These are phyloP conservation scores for Bugula neritina DNA, from an alignment of 2,888 invertebrate species.

Conservation along the genomic window DNA sequence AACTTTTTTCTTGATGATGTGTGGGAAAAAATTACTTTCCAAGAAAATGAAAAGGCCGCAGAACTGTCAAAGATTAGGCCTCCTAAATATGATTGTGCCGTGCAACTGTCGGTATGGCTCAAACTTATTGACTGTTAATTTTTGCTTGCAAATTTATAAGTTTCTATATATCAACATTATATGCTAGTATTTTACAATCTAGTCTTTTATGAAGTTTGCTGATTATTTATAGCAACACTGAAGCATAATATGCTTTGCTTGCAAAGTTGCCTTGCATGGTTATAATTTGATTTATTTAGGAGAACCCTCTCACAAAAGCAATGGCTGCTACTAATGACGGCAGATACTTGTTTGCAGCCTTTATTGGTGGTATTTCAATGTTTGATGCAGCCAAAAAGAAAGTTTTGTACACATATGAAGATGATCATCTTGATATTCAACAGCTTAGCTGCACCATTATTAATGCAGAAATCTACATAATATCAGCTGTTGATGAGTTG, in stretches of 20 bases:
- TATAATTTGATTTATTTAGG: too few species aligned
- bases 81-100: constrained; percentile 39
- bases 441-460: constrained; percentile 35
- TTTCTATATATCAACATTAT: too few species aligned
- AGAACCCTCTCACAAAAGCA: constrained; percentile 29
- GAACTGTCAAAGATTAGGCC: constrained; percentile 39
- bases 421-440: constrained; percentile 40
- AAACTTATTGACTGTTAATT: not conserved
- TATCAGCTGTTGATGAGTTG: constrained; percentile 45
- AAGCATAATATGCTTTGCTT: too few species aligned
- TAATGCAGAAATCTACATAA: constrained; percentile 36
- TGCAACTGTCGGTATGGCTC: constrained; percentile 34
- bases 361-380: constrained; percentile 40
- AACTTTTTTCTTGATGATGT: constrained; percentile 40
- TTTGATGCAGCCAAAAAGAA: constrained; percentile 37
- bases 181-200: too few species aligned
- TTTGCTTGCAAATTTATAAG: too few species aligned
- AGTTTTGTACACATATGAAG: constrained; percentile 39
- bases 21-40: constrained; percentile 40
- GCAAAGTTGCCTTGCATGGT: too few species aligned
- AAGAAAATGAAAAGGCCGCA: constrained; percentile 37
- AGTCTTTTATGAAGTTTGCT: too few species aligned
- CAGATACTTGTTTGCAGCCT: constrained; percentile 41
- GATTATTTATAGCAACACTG: too few species aligned
- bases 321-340: constrained; percentile 42